Conservation (phyloP, 2,888 invertebrate species). For the Ethmia dodecea region DNA sequence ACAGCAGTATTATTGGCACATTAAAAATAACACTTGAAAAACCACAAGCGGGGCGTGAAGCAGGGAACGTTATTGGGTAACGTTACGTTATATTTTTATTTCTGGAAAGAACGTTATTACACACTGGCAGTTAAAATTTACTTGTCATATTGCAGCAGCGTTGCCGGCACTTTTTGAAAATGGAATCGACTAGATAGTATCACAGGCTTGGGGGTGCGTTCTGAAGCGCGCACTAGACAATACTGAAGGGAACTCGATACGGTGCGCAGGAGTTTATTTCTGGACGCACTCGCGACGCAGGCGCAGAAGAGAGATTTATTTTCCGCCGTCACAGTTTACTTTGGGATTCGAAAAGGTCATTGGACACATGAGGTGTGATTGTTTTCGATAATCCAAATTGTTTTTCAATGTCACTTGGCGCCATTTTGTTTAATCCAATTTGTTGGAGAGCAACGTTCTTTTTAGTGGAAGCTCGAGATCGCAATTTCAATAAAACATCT, state of each 20-base stretch:
- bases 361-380: constrained; percentile 53
- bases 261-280: constrained; percentile 58
- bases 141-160: constrained; percentile 33
- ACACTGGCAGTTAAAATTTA: constrained; percentile 25
- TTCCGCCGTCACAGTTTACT: constrained; percentile 63
- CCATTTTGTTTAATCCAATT: constrained; percentile 9
- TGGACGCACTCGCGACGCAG: constrained; percentile 45
- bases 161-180: constrained; percentile 19
- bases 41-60: constrained; percentile 42
- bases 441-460: no score
- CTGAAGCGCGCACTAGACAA: constrained; percentile 40
- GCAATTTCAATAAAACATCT: neutral
- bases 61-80: constrained; percentile 15
- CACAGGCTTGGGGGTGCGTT: constrained; percentile 51
- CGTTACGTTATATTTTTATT: no score
- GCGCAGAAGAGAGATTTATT: constrained; percentile 44
- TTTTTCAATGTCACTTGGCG: constrained; percentile 11
- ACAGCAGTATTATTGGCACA: constrained; percentile 57
- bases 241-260: constrained; percentile 68
- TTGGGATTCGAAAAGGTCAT: constrained; percentile 71
- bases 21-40: constrained; percentile 42
- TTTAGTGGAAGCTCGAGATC: no score
- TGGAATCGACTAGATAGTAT: constrained; percentile 54
- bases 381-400: constrained; percentile 25
- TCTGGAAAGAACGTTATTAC: no score